Conservation (phyloP, 2,888 invertebrate species). For the Drosophila aldrichi region DNA sequence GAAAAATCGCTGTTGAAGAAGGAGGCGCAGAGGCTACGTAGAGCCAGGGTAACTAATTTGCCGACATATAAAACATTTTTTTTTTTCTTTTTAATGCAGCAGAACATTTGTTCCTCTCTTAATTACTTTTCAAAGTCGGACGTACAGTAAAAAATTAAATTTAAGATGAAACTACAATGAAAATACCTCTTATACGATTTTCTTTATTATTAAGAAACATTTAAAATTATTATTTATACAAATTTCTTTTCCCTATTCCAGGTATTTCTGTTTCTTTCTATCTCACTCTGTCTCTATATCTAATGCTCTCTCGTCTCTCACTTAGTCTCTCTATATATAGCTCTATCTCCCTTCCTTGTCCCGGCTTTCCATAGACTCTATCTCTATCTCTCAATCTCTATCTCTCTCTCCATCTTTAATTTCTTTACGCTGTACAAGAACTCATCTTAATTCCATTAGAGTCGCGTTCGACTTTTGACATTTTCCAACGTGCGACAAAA, state of each 20-base stretch:
- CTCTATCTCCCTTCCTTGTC: neutral
- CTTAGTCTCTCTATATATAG: no score
- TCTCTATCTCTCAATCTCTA: neutral
- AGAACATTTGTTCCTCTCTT: neutral
- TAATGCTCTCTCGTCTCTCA: no score
- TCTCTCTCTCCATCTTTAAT: neutral
- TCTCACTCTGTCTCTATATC: no score
- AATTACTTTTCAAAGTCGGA: conserved; percentile 16
- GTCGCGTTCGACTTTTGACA: conserved; percentile 52
- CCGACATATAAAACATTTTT: conserved; percentile 30
- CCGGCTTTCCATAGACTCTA: neutral
- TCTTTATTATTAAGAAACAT: no score
- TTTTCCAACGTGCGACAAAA: conserved; percentile 50
- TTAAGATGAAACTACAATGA: neutral
- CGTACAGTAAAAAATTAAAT: neutral
- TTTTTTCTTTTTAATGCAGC: conserved; percentile 24
- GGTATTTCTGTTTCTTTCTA: no score
- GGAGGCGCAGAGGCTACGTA: neutral
- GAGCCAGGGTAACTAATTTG: conserved; percentile 52
- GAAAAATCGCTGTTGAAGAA: conserved; percentile 31
- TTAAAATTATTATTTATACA: no score
- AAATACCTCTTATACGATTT: no score
- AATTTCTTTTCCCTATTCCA: no score
- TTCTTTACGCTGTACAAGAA: conserved; percentile 1
- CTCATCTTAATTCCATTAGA: conserved; percentile 40